These are phyloP conservation scores for Triops cancriformis DNA, from an alignment of 1,140 invertebrate genomes.

Conservation along the genomic window DNA sequence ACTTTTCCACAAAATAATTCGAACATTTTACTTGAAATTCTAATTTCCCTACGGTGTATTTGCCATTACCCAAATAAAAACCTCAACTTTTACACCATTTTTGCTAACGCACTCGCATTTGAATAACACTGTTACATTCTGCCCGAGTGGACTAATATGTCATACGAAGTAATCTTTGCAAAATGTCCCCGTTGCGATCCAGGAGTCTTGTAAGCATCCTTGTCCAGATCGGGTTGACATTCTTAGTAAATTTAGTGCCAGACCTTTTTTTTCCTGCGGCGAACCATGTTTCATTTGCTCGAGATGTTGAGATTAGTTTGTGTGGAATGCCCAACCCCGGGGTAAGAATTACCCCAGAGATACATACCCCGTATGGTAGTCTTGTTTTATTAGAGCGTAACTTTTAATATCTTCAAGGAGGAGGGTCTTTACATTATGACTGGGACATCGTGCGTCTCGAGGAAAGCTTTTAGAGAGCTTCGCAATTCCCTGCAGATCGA, in stretches of 20 bases:
- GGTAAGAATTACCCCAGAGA: not conserved
- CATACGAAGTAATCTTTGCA: too few relatives aligned
- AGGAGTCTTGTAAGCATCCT: too few relatives aligned
- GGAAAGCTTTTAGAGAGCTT: not conserved
- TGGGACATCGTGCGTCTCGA: not conserved
- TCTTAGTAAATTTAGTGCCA: not conserved
- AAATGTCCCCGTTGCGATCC: too few relatives aligned
- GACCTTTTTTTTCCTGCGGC: not conserved
- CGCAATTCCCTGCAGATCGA: not conserved
- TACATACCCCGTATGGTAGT: not conserved
- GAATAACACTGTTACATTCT: too few relatives aligned
- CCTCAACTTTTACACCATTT: too few relatives aligned
- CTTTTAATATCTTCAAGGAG: not conserved
- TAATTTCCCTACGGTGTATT: too few relatives aligned
- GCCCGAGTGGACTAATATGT: too few relatives aligned
- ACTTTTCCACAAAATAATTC: too few relatives aligned
- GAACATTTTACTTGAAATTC: too few relatives aligned
- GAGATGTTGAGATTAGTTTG: not conserved
- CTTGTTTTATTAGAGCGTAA: not conserved
- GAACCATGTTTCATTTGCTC: not conserved
- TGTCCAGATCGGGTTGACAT: not conserved
- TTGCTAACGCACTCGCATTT: too few relatives aligned
- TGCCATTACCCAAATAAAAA: too few relatives aligned
- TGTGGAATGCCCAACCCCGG: not conserved
- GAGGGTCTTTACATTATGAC: not conserved